phyloP scores from a whole-genome alignment of 2,797 vertebrate species.

The Spizella passerina region DNA sequence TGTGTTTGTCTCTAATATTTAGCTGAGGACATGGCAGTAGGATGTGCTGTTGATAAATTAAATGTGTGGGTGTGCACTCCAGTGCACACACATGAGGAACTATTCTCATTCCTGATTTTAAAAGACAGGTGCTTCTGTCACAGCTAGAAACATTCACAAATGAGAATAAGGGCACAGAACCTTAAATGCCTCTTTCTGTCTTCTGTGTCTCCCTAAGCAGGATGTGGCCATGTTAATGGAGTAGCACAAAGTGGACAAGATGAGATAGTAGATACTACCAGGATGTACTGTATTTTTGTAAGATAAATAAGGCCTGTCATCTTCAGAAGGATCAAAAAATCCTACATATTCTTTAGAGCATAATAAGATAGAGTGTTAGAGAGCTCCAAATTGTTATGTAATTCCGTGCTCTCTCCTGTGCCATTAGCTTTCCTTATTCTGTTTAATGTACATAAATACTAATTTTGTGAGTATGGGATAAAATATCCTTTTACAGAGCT shows the following conservation, averaged over 20 bases:
- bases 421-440: not conserved
- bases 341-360: not conserved
- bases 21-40: not conserved
- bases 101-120: not conserved
- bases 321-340: not conserved
- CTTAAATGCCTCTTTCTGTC: not conserved
- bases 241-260: not conserved
- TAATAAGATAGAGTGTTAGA: not conserved
- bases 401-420: not conserved
- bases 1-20: not conserved
- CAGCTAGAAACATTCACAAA: not conserved
- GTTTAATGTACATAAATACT: not conserved
- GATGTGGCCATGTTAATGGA: not conserved
- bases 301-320: not conserved
- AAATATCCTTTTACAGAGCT: not conserved
- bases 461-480: not conserved
- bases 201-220: not conserved
- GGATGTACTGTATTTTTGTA: not conserved
- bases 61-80: not conserved
- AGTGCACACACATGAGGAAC: not conserved
- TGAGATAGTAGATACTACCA: not conserved
- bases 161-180: not conserved
- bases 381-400: not conserved
- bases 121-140: not conserved
- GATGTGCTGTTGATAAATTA: not conserved